Percentiles rank a stretch among this genome's conserved stretches.
Conservation (phyloP, 2,797 vertebrate species). For the Cossypha dichroa region DNA sequence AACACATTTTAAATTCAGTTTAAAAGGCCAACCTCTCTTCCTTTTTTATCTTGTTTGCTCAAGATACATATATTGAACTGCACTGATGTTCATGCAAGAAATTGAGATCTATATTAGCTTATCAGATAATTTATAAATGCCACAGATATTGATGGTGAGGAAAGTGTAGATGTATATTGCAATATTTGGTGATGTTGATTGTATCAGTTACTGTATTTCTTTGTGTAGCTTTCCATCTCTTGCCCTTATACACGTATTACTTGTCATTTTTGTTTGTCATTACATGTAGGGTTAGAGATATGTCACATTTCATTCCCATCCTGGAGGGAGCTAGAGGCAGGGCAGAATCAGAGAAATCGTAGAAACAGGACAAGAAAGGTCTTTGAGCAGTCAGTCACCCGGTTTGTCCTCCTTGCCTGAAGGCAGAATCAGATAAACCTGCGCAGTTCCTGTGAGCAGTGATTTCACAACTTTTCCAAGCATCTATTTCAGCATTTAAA, state of each 20-base stretch:
- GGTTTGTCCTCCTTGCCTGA: not conserved
- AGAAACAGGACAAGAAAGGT: not conserved
- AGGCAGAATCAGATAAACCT: not conserved
- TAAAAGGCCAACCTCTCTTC: not conserved
- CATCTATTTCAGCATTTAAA: not conserved
- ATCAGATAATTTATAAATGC: not conserved
- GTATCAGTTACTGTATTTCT: not conserved
- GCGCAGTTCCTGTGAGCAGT: not conserved
- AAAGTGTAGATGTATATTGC: not conserved
- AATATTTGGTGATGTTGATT: not conserved
- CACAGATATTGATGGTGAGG: not conserved
- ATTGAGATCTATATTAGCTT: not conserved
- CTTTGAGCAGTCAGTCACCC: not conserved
- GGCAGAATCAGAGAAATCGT: not conserved
- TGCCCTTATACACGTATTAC: not conserved
- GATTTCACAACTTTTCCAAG: not conserved
- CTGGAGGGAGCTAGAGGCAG: not conserved
- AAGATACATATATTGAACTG: not conserved
- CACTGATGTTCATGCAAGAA: not conserved
- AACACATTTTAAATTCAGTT: not conserved
- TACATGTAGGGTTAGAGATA: not conserved
- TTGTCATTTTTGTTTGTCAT: not conserved
- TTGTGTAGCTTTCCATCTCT: not conserved
- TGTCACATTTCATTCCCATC: not conserved
- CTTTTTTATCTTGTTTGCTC: not conserved